phyloP scores from a whole-genome alignment of 2,888 invertebrate genomes.

The Spicauda simplicius region DNA sequence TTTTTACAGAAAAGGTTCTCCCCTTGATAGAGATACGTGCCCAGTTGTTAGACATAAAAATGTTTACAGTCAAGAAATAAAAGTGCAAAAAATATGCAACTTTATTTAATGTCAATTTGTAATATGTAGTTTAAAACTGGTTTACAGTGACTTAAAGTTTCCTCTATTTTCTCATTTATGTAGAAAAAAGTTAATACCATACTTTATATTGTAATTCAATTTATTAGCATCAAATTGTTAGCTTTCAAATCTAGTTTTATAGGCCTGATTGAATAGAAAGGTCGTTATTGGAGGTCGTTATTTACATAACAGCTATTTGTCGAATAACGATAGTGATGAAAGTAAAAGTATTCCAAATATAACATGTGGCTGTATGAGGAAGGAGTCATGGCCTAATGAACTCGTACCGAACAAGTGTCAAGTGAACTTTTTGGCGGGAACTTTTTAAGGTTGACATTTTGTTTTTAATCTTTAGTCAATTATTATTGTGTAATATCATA shows the following conservation, averaged over 20 bases:
- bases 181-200: no score
- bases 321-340: conserved; percentile 13
- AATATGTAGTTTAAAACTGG: no score
- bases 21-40: no score
- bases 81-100: no score
- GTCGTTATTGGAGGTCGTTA: conserved; percentile 3
- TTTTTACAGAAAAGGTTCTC: no score
- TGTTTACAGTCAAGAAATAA: no score
- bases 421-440: neutral
- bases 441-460: neutral
- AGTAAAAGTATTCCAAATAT: conserved; percentile 16
- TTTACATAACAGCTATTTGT: conserved; percentile 22
- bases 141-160: no score
- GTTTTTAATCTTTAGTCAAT: no score
- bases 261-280: conserved; percentile 18
- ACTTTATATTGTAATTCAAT: neutral
- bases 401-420: neutral
- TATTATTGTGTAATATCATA: no score
- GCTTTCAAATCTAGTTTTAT: conserved; percentile 7
- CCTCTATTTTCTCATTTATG: no score
- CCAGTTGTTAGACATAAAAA: no score
- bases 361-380: neutral
- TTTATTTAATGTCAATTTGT: no score
- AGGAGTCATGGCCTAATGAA: neutral
- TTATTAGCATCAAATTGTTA: neutral